Base-by-base conservation (phyloP, 2,797 vertebrate genomes). In the Capromys pilorides region DNA sequence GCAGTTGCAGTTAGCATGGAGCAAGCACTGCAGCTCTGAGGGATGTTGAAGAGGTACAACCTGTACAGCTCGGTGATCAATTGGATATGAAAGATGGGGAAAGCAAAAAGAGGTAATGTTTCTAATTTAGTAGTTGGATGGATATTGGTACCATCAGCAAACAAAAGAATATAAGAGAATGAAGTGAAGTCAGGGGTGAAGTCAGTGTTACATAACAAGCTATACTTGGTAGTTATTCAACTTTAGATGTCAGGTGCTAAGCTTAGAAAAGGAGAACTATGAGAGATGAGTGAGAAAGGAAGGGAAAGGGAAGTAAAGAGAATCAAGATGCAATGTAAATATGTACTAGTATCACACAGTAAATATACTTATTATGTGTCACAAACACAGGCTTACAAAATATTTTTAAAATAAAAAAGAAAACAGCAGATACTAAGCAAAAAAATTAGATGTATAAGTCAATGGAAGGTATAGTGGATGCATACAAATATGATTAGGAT, bases 81-180 rank as follows among this genome's bases (percentile, higher is more conserved):
- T 24, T 92, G 41, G 36, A 94, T 95, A 66, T 75, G 90, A 94
- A 93, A 73, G 64, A 61, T 71, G 41, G 91, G 24, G 45, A 59
- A 86, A 7, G 39, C 36, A 59, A 83, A 91, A 75, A 39, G 62
- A 94, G 36, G 87, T 51, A 85, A 82, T 54, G 33, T 45, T 93
- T 91, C 93, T 95, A 96, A 97, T 88, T 90, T 91, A 73, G 89
- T 64, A 90, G 16, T 75, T 84, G 36, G 67, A 54, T 90, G 49
- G 51, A 90, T 67, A 89, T 80, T 81, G 79, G 39, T 78, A 51
- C 77, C 71, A 86, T 94, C 2, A 86, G 67, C 75, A 94, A 88
- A 81, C 67, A 54, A 82, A 14, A 57, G 59, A 81, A 96, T 33
- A 51, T 18, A 62, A 62, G 66, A 84, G 62, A 88, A 93, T 54